phyloP scores from a whole-genome alignment of 64 coral and sea anemone species.

The Dendrophyllia cribrosa region DNA sequence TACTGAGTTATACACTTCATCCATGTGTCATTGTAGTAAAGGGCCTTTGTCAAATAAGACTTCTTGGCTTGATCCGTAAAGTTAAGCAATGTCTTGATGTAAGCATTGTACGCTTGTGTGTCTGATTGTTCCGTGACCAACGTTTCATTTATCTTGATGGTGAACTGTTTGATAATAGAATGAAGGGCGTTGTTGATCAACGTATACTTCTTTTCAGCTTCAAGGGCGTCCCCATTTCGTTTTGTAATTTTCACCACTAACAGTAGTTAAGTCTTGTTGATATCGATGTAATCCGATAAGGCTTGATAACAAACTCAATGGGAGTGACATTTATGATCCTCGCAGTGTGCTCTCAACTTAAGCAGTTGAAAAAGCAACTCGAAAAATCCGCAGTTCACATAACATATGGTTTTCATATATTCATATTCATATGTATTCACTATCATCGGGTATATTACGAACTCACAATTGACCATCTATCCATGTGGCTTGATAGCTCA shows the following conservation, averaged over 20 bases:
- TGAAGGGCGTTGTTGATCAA: constrained; percentile 60
- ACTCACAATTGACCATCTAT: no score
- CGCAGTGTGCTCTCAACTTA: no score
- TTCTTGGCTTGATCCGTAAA: constrained; percentile 39
- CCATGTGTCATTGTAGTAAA: constrained; percentile 41
- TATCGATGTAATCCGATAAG: constrained; percentile 42
- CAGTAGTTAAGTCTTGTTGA: no score
- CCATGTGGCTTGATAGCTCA: no score
- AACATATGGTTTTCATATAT: no score
- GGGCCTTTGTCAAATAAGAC: constrained; percentile 15
- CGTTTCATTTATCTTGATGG: constrained; percentile 62
- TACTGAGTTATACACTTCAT: neutral
- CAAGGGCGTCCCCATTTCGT: neutral
- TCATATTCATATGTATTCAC: no score
- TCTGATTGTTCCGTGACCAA: constrained; percentile 52
- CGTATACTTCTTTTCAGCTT: neutral
- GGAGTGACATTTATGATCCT: no score
- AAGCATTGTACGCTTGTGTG: constrained; percentile 57
- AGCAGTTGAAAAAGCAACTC: no score
- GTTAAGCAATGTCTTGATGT: constrained; percentile 49
- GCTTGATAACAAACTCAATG: constrained; percentile 35
- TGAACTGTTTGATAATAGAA: constrained; percentile 67
- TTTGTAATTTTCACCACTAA: constrained; percentile 51
- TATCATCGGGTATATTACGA: no score
- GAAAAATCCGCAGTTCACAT: no score